Percentiles rank a stretch among this genome's conserved stretches.
Evolutionary conservation across 2,113 vertebrate genomes (phyloP).

Genomic region (Zootoca vivipara): DNA sequence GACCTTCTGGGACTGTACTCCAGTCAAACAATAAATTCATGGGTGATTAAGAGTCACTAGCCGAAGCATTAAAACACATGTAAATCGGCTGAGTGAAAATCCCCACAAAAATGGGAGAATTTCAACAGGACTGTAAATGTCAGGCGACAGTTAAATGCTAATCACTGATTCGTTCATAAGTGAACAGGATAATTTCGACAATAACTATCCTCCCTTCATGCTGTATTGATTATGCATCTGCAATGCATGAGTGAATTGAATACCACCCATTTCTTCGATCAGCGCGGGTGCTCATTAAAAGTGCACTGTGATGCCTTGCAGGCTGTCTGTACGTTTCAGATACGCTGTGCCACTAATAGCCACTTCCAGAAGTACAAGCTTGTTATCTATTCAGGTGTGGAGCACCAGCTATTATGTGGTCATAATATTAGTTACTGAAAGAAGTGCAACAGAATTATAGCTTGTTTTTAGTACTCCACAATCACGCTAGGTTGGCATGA

Average conservation of each 20-base stretch:
- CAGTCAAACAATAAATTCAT: background rate
- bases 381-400: conserved; percentile 42
- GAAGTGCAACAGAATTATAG: conserved; percentile 29
- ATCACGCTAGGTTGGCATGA: conserved; percentile 25
- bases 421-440: conserved; percentile 33
- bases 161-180: conserved; percentile 58
- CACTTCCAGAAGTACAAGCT: conserved; percentile 12
- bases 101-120: conserved; percentile 51
- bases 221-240: conserved; percentile 55
- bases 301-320: conserved; percentile 8
- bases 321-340: conserved; percentile 34
- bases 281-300: conserved; percentile 36
- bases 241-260: conserved; percentile 37
- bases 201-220: conserved; percentile 49
- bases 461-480: conserved; percentile 42
- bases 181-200: conserved; percentile 56
- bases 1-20: conserved; percentile 10
- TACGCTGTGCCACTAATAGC: background rate
- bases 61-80: background rate
- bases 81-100: conserved; percentile 46
- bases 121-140: conserved; percentile 54
- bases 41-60: conserved; percentile 48
- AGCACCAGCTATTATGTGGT: conserved; percentile 5
- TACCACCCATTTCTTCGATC: conserved; percentile 37
- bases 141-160: conserved; percentile 64